Percentiles rank a stretch among this genome's conserved stretches.
phyloP scores from a whole-genome alignment of 1,140 invertebrate genomes.

The Brachionus rubens region DNA sequence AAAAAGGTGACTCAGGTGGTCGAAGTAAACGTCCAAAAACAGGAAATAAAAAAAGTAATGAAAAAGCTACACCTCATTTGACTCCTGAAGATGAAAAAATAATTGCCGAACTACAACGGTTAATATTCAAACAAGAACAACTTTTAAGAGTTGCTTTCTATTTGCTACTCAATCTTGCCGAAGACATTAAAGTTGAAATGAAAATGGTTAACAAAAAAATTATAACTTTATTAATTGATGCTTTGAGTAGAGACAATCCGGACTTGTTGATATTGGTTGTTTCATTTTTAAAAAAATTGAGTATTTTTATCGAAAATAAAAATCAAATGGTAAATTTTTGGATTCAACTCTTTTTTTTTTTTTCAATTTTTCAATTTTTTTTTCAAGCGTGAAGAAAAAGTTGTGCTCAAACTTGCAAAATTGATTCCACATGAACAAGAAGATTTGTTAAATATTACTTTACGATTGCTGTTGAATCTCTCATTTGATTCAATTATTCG shows the following conservation, averaged over 20 bases:
- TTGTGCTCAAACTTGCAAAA: constrained; percentile 63
- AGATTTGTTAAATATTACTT: constrained; percentile 79
- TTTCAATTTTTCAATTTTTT: background rate
- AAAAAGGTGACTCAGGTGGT: constrained; percentile 53
- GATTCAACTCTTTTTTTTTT: background rate
- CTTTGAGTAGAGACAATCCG: constrained; percentile 77
- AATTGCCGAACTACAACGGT: background rate
- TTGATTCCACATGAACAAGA: constrained; percentile 61
- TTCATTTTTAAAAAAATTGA: constrained; percentile 90
- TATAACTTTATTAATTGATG: constrained; percentile 79
- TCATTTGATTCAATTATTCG: constrained; percentile 87
- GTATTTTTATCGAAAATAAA: constrained; percentile 89
- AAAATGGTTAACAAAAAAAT: constrained; percentile 95
- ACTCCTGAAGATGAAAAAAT: constrained; percentile 52
- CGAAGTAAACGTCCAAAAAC: constrained; percentile 18
- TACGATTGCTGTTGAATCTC: constrained; percentile 87
- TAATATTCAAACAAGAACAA: constrained; percentile 61
- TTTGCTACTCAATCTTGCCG: constrained; percentile 86
- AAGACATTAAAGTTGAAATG: constrained; percentile 84
- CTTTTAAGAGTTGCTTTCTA: constrained; percentile 75
- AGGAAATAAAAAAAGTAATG: background rate
- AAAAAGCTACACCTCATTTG: background rate
- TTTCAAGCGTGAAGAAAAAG: constrained; percentile 59
- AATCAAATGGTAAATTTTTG: constrained; percentile 74
- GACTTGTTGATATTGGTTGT: constrained; percentile 83